phyloP scores from a whole-genome alignment of 2,797 vertebrate species.

The Coluber constrictor region DNA sequence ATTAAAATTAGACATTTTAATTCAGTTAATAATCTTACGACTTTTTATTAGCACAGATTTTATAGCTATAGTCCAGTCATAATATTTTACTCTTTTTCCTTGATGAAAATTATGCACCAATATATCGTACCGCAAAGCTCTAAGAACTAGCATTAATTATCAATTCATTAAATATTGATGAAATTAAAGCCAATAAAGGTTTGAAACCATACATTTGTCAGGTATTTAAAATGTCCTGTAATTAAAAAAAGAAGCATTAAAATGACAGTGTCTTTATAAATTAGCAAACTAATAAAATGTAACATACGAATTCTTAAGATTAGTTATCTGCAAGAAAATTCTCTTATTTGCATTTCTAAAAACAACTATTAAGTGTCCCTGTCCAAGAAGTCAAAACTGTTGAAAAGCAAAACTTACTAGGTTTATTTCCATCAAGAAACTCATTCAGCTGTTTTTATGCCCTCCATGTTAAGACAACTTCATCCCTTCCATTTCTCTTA shows the following conservation, averaged over 20 bases:
- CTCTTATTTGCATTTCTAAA: conserved; percentile 30
- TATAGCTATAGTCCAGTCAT: conserved; percentile 42
- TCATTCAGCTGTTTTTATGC: not conserved
- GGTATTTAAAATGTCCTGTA: conserved; percentile 35
- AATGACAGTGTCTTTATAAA: conserved; percentile 28
- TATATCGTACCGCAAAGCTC: conserved; percentile 36
- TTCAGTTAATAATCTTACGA: conserved; percentile 50
- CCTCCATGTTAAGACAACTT: not conserved
- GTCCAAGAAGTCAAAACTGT: not conserved
- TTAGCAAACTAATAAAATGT: conserved; percentile 44
- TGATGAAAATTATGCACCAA: conserved; percentile 61
- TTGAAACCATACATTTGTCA: conserved; percentile 45
- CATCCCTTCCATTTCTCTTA: not conserved
- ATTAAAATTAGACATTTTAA: conserved; percentile 49
- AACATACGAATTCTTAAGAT: conserved; percentile 27
- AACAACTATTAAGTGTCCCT: not conserved
- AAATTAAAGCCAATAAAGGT: conserved; percentile 54
- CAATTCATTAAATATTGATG: conserved; percentile 65
- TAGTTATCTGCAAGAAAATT: conserved; percentile 31
- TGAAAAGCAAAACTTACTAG: not conserved
- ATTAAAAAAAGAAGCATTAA: conserved; percentile 31
- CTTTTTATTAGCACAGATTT: conserved; percentile 42
- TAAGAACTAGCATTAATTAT: conserved; percentile 53
- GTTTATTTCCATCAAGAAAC: not conserved
- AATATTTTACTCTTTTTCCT: conserved; percentile 38